Conservation (phyloP, 2,113 vertebrate species). For the Piaya cayana region DNA sequence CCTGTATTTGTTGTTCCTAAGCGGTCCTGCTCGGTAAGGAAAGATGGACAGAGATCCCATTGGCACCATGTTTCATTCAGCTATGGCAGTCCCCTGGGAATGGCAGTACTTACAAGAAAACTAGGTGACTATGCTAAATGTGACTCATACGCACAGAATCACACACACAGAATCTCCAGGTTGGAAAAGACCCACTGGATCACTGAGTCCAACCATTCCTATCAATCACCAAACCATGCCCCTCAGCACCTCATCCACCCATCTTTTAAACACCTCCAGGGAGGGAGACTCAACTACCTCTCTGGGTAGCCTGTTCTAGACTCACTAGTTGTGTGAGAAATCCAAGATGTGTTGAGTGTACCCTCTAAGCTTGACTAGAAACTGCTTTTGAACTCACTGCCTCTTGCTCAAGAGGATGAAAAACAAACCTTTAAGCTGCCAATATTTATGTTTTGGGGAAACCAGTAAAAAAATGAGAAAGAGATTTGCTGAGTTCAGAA, state of each 20-base stretch:
- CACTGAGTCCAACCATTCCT: too few species aligned
- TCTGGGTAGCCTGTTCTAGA: too few species aligned
- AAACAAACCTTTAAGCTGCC: conserved; percentile 29
- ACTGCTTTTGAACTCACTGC: conserved; percentile 61
- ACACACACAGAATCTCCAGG: too few species aligned
- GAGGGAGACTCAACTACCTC: too few species aligned
- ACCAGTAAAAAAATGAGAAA: background rate
- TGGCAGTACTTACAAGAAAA: conserved; percentile 1
- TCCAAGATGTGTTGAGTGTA: conserved; percentile 23
- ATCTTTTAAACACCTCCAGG: too few species aligned
- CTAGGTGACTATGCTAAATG: background rate
- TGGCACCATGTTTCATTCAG: background rate
- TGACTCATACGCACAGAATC: too few species aligned
- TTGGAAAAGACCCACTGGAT: too few species aligned
- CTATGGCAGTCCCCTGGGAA: background rate
- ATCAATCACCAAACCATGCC: too few species aligned
- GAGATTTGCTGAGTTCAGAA: conserved; percentile 30
- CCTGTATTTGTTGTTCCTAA: background rate
- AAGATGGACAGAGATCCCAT: background rate
- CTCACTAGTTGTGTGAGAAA: conserved; percentile 37
- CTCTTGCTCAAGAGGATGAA: conserved; percentile 50
- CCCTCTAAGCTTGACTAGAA: conserved; percentile 13
- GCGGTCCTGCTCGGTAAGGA: background rate
- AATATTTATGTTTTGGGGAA: conserved; percentile 51
- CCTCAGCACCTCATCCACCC: too few species aligned